These are phyloP conservation scores for Drosophila phalerata DNA, from an alignment of 2,888 invertebrate genomes.

Conservation along the genomic window DNA sequence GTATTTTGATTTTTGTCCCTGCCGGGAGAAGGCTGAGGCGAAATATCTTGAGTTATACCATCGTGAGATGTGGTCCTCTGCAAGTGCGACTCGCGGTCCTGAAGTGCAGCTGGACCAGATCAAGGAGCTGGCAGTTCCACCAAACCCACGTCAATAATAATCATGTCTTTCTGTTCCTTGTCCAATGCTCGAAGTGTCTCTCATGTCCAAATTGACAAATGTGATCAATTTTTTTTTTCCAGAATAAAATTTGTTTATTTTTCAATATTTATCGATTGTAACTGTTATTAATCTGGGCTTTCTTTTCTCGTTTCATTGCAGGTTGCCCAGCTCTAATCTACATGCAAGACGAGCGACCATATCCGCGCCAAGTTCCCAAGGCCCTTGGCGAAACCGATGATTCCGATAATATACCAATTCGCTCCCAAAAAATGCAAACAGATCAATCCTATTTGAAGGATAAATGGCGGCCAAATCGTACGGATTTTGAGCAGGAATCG, in stretches of 20 bases:
- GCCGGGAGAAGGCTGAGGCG: constrained; percentile 82
- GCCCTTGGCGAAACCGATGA: constrained; percentile 1
- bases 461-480: constrained; percentile 45
- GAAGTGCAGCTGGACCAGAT: constrained; percentile 68
- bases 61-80: constrained; percentile 72
- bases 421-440: constrained; percentile 49
- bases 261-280: not conserved
- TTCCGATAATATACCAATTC: constrained; percentile 3
- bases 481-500: constrained; percentile 29
- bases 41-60: constrained; percentile 73
- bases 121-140: constrained; percentile 49
- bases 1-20: constrained; percentile 82
- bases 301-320: constrained; percentile 39
- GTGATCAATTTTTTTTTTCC: not conserved
- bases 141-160: not conserved
- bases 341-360: constrained; percentile 58
- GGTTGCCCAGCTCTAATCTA: constrained; percentile 70
- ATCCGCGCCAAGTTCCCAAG: constrained; percentile 9
- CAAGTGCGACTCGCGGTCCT: constrained; percentile 48
- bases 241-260: constrained; percentile 17
- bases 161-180: constrained; percentile 12
- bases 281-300: constrained; percentile 38
- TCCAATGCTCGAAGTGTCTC: constrained; percentile 31
- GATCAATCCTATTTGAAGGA: constrained; percentile 49
- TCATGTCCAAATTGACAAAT: not conserved